Evolutionary conservation across 2,113 vertebrate species (phyloP), one percentile per base, ranked within the genome.

Genomic region (Clarias batrachus): DNA sequence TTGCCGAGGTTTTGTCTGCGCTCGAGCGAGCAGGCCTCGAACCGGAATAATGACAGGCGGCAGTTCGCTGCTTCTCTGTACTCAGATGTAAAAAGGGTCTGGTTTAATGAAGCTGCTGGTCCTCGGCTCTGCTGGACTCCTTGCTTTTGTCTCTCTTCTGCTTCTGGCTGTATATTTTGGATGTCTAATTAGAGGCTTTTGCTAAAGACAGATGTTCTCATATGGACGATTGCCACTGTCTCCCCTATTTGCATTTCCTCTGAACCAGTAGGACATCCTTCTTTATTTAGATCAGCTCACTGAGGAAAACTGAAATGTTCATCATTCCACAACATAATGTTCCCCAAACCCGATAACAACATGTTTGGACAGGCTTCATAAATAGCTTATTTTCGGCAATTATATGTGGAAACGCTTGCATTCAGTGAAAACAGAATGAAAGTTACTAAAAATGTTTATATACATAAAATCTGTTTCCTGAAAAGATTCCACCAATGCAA

Each of bases 141-240:
- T n/a, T 81, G 66, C 68, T 82, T 85, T 89, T 90, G 83, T 89
- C 65, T 87, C 71, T 25, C 66, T 30, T 74, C 23, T 71, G 56
- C 63, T 79, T 83, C 73, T 59, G 80, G 81, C 83, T 88, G 73
- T 87, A 81, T 88, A 86, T 86, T 82, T 80, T 57, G 21, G 56
- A 73, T 66, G 81, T 87, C 89, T 90, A 91, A 91, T 91, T 89
- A 91, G 88, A 54, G 87, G 80, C n/a, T 86, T 48, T 88, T 80
- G 81, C 87, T 78, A 83, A 70, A 57, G 81, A 87, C 91, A 90
- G 85, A 90, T 91, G 88, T 89, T 87, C 62, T 68, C 82, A 62
- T 30, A 71, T 54, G 37, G 84, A 68, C 66, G 33, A 56, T 59
- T 54, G 59, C 84, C 82, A 87, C 87, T 63, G 71, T 89, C 88